These are phyloP conservation scores for Isichthys henryi DNA, from an alignment of 2,113 vertebrate species.

Conservation along the genomic window DNA sequence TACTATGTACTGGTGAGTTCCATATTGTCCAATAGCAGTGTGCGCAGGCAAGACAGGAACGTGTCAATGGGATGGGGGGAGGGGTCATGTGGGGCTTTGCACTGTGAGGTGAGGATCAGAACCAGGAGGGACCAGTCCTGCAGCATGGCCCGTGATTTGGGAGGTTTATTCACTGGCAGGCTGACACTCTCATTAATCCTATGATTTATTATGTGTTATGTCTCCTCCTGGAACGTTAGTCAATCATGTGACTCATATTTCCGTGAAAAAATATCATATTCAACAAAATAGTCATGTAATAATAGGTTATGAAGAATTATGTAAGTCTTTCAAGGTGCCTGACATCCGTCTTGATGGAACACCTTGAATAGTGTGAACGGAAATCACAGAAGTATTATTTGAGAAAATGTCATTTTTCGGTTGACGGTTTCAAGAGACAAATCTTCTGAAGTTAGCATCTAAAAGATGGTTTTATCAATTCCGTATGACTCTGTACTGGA, in stretches of 20 bases:
- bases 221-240: not conserved
- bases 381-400: not conserved
- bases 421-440: not conserved
- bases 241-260: not conserved
- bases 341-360: not conserved
- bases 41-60: slow-evolving; percentile 58
- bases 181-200: not conserved
- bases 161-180: not conserved
- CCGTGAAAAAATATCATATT: not conserved
- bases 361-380: not conserved
- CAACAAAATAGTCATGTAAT: not conserved
- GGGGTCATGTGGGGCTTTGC: slow-evolving; percentile 34
- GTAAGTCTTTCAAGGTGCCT: not conserved
- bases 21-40: slow-evolving; percentile 57
- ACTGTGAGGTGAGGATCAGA: not conserved
- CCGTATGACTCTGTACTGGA: not conserved
- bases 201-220: not conserved
- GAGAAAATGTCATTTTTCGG: not conserved
- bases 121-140: not conserved
- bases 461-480: not conserved
- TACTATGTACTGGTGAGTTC: slow-evolving; percentile 93
- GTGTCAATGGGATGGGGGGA: slow-evolving; percentile 51
- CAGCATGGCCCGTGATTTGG: not conserved
- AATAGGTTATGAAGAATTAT: not conserved
- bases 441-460: not conserved